phyloP scores from a whole-genome alignment of 1,140 invertebrate species.

The Hyphantria cunea region DNA sequence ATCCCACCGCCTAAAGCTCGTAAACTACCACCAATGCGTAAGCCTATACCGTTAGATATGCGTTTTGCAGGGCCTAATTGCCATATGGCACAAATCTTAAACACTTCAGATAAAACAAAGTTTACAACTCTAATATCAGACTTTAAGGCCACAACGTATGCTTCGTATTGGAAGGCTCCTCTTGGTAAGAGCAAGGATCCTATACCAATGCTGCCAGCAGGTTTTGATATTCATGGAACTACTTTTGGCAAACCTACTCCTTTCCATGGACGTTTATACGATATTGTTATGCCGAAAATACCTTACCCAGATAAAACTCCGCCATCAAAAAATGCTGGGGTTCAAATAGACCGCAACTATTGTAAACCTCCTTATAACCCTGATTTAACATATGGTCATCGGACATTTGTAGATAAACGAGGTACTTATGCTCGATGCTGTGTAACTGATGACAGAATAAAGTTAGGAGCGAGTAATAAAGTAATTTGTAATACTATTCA shows the following conservation, averaged over 20 bases:
- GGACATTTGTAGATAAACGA: slow-evolving; percentile 70
- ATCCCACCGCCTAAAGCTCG: slow-evolving; percentile 55
- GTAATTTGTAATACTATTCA: slow-evolving; percentile 66
- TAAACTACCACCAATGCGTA: slow-evolving; percentile 58
- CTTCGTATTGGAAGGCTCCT: slow-evolving; percentile 79
- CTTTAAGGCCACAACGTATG: slow-evolving; percentile 77
- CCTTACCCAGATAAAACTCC: slow-evolving; percentile 62
- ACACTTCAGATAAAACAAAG: slow-evolving; percentile 72
- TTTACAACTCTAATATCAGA: slow-evolving; percentile 79
- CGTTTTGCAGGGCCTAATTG: slow-evolving; percentile 55
- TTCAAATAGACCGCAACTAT: slow-evolving; percentile 69
- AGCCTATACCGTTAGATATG: slow-evolving; percentile 52
- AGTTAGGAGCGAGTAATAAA: slow-evolving; percentile 49
- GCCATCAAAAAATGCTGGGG: slow-evolving; percentile 61
- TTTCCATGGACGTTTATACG: slow-evolving; percentile 56
- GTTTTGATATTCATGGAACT: slow-evolving; percentile 64
- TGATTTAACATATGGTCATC: slow-evolving; percentile 71
- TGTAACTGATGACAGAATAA: slow-evolving; percentile 69
- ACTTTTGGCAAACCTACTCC: slow-evolving; percentile 75
- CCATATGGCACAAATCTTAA: slow-evolving; percentile 54
- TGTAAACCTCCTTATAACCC: slow-evolving; percentile 54
- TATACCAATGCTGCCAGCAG: slow-evolving; percentile 76
- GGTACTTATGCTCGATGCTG: slow-evolving; percentile 74
- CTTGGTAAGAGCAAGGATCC: slow-evolving; percentile 71
- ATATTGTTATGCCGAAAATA: slow-evolving; percentile 65